Evolutionary conservation across 2,888 invertebrate species (phyloP).

Genomic region (Acanthopleura granulata): DNA sequence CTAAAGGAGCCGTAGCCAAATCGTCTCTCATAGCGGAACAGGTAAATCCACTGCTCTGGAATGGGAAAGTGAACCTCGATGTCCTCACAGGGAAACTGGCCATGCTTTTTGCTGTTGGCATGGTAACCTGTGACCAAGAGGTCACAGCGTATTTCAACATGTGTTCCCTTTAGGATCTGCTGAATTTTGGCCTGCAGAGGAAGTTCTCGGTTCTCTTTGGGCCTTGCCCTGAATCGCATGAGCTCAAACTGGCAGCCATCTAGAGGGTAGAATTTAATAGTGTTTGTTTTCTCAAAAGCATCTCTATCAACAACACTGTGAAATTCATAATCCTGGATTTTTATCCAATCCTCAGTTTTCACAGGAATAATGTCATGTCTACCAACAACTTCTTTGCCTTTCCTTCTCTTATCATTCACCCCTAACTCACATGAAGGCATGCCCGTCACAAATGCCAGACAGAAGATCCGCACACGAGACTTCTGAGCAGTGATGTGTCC

Average conservation of each 20-base stretch:
- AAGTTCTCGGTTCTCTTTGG: constrained; percentile 81
- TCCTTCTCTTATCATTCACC: constrained; percentile 96
- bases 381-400: constrained; percentile 99
- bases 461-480: constrained; percentile 94
- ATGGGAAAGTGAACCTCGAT: constrained; percentile 93
- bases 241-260: constrained; percentile 98
- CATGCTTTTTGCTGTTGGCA: constrained; percentile 92
- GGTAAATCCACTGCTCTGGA: constrained; percentile 99
- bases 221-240: constrained; percentile 93
- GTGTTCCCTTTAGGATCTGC: constrained; percentile 72
- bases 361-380: constrained; percentile 97
- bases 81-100: constrained; percentile 81
- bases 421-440: constrained; percentile 95
- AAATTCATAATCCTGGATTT: constrained; percentile 93
- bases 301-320: constrained; percentile 93
- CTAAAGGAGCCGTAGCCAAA: constrained; percentile 98
- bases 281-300: constrained; percentile 80
- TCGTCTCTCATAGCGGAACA: constrained; percentile 97
- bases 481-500: constrained; percentile 77
- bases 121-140: constrained; percentile 97
- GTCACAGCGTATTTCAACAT: constrained; percentile 95
- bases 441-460: constrained; percentile 95
- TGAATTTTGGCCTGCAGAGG: constrained; percentile 94
- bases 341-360: constrained; percentile 97
- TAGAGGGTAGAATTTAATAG: constrained; percentile 79